These are phyloP conservation scores for Trachelus tabidus DNA, from an alignment of 2,888 invertebrate genomes.

Conservation along the genomic window DNA sequence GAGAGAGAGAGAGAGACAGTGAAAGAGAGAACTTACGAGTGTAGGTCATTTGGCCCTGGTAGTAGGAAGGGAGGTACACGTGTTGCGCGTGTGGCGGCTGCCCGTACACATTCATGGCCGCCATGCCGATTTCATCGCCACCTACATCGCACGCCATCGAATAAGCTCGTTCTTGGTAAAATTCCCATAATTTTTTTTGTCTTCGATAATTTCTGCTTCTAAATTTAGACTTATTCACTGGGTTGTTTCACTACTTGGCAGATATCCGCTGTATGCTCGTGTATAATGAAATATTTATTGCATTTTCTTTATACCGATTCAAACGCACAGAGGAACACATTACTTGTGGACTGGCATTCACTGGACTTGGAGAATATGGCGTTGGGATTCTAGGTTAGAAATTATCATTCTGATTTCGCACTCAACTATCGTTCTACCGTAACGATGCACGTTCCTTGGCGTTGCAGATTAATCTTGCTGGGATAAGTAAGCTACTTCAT, in stretches of 20 bases:
- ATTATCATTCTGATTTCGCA: background rate
- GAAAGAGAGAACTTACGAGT: slow-evolving; percentile 76
- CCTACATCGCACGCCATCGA: slow-evolving; percentile 55
- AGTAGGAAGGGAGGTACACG: slow-evolving; percentile 86
- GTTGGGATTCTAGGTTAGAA: background rate
- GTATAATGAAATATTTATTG: too few species aligned
- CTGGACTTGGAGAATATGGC: background rate
- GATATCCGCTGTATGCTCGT: too few species aligned
- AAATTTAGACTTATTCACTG: slow-evolving; percentile 47
- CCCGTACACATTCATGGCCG: slow-evolving; percentile 75
- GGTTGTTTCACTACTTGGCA: slow-evolving; percentile 40
- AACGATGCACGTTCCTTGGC: background rate
- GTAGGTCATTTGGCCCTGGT: slow-evolving; percentile 81
- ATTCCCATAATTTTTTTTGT: slow-evolving; percentile 40
- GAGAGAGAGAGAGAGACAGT: slow-evolving; percentile 36
- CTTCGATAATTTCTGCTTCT: slow-evolving; percentile 24
- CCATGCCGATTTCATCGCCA: slow-evolving; percentile 66
- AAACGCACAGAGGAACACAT: too few species aligned
- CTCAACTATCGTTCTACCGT: background rate
- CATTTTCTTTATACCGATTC: too few species aligned
- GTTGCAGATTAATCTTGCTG: background rate
- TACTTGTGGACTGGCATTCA: background rate
- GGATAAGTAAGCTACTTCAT: background rate
- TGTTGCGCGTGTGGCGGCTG: slow-evolving; percentile 81
- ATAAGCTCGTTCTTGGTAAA: slow-evolving; percentile 44